Conservation (phyloP, 2,888 invertebrate genomes). For the Chaetogeoica ovagalla region DNA sequence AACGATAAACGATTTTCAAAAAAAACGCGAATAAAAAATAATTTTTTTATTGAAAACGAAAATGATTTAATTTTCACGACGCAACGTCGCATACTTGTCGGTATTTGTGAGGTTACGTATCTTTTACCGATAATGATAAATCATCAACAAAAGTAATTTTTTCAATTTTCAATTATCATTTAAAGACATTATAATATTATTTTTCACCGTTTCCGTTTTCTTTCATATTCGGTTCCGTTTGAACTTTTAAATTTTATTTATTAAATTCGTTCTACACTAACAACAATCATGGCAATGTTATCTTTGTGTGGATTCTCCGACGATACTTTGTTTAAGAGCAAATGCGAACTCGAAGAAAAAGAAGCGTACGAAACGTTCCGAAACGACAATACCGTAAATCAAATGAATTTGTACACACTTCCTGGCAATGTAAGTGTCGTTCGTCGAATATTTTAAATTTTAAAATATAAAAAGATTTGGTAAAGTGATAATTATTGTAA, state of each 20-base stretch:
- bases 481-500: too few relatives aligned
- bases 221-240: too few relatives aligned
- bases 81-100: conserved; percentile 10
- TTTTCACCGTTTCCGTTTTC: not conserved
- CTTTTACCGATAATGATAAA: conserved; percentile 43
- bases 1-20: not conserved
- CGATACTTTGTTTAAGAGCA: conserved; percentile 42
- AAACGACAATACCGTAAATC: conserved; percentile 41
- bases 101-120: conserved; percentile 35
- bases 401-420: conserved; percentile 49
- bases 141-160: conserved; percentile 44
- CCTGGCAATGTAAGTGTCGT: conserved; percentile 43
- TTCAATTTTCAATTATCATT: conserved; percentile 25
- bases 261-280: not conserved
- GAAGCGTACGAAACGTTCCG: conserved; percentile 40
- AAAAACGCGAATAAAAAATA: not conserved
- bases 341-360: conserved; percentile 44
- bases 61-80: too few relatives aligned
- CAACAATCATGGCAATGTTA: conserved; percentile 39
- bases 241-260: not conserved
- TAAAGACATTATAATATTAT: not conserved
- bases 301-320: conserved; percentile 42
- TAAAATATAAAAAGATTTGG: too few relatives aligned
- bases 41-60: not conserved
- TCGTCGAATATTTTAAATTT: too few relatives aligned